Conservation (phyloP, 2,888 invertebrate species). For the Smittia sp. region DNA sequence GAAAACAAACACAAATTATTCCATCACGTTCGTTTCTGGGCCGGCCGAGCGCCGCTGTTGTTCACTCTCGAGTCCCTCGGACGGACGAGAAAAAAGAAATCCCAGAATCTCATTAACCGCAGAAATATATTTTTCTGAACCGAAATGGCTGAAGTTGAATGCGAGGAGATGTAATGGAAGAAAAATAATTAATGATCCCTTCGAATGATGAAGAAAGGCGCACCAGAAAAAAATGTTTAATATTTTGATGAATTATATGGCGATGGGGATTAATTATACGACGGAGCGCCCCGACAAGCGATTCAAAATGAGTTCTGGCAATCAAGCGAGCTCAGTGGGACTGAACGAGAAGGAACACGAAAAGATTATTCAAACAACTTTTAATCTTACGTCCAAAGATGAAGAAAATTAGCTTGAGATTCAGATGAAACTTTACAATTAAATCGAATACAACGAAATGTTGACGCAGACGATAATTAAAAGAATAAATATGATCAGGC, state of each 20-base stretch:
- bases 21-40: neutral
- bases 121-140: conserved; percentile 1
- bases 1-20: no score
- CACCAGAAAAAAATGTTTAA: conserved; percentile 6
- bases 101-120: conserved; percentile 23
- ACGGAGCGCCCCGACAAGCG: neutral
- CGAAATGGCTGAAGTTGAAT: conserved; percentile 22
- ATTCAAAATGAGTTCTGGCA: conserved; percentile 18
- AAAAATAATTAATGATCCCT: conserved; percentile 34
- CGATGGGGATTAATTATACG: conserved; percentile 39
- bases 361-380: neutral
- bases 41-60: neutral
- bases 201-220: neutral
- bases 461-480: conserved; percentile 4
- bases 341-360: neutral
- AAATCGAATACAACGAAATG: neutral
- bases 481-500: conserved; percentile 10
- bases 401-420: neutral
- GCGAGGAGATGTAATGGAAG: conserved; percentile 23
- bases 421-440: neutral
- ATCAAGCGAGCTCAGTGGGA: conserved; percentile 28
- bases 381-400: conserved; percentile 14
- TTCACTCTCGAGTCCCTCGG: conserved; percentile 1
- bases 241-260: conserved; percentile 36
- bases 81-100: neutral